These are phyloP conservation scores for Oreochromis aureus DNA, from an alignment of 2,113 vertebrate species.

Conservation along the genomic window DNA sequence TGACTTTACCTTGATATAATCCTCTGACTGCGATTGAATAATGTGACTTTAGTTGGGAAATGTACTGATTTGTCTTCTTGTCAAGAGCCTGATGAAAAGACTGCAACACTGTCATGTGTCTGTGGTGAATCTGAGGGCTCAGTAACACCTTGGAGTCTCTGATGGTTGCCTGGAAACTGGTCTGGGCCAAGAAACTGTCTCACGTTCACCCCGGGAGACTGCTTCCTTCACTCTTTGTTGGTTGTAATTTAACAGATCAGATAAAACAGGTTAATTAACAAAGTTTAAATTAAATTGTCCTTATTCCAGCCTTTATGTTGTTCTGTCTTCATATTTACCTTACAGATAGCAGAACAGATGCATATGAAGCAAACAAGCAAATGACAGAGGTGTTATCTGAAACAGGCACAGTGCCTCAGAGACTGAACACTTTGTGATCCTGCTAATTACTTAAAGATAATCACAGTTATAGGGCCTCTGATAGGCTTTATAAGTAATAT, in stretches of 20 bases:
- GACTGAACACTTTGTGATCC: neutral
- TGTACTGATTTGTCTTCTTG: neutral
- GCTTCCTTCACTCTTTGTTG: neutral
- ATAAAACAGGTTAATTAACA: neutral
- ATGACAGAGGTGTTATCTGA: neutral
- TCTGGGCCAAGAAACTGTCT: neutral
- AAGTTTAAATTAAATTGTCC: neutral
- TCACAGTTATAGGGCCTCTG: neutral
- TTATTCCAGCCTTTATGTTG: neutral
- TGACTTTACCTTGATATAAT: neutral
- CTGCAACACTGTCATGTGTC: neutral
- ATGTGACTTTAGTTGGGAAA: neutral
- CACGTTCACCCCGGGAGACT: neutral
- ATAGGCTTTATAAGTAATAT: neutral
- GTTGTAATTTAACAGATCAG: neutral
- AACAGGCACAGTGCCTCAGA: neutral
- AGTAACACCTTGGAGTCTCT: neutral
- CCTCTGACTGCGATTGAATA: neutral
- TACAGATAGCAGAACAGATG: neutral
- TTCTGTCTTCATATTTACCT: neutral
- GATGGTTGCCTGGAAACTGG: conserved; percentile 3
- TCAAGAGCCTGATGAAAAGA: neutral
- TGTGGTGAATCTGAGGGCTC: neutral
- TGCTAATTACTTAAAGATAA: neutral
- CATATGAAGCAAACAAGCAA: neutral